Evolutionary conservation across 2,888 invertebrate genomes (phyloP), one percentile per base, ranked within the genome.

Genomic region (Boloria selene): DNA sequence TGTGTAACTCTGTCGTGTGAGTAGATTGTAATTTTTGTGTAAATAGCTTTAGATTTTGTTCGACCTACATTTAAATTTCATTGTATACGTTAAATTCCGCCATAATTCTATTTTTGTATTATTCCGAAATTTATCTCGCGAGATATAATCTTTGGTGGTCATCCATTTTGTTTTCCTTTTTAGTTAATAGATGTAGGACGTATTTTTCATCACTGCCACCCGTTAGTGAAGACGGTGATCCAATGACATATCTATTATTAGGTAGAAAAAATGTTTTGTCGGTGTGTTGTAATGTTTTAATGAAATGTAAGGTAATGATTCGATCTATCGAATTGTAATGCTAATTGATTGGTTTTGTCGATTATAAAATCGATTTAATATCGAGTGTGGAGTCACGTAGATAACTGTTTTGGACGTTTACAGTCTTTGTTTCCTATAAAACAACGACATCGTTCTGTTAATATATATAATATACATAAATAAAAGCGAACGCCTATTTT

Each of bases 191-290:
- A 49, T 47, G 61, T 66, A 70, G 65, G 60, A 51, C 60, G 31
- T 61, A 67, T 61, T 69, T 66, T 67, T 68, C 63, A 79, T 81
- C 83, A 83, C 83, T 77, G 90, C 90, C 89, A 86, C 89, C 85
- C 85, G 84, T 79, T 87, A 85, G 82, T 80, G 76, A 84, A 82
- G 82, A 86, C 83, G 86, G 91, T 91, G 91, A 91, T 89, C 85
- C 82, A 81, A 88, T 89, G 83, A 92, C 91, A 92, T 92, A 92
- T 92, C 91, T 90, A 87, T 85, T 80, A 81, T 83, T 90, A 91
- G 89, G 83, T 91, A 92, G 88, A 87, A 75, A 81, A 84, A 85
- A 83, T 86, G 77, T 86, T 83, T 85, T 80, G 84, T 84, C 81
- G 73, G 82, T 88, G 86, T 88, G 86, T 71, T 75, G 73, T 69